Base-by-base conservation (phyloP, 2,888 invertebrate genomes). In the Iselma pallidipennis region DNA sequence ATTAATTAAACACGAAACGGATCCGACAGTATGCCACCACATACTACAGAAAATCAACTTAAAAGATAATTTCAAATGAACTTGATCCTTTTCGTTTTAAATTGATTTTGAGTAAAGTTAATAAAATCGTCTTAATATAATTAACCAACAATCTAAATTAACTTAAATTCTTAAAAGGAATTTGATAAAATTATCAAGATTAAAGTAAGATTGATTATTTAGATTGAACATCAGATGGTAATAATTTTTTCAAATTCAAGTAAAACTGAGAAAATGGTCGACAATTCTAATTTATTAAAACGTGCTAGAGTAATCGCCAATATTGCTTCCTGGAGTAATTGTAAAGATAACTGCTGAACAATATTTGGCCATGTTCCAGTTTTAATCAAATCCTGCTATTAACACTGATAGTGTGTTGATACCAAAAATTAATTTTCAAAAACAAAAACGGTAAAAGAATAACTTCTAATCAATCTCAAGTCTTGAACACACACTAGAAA, bases 51-150 rank as follows among this genome's bases (percentile, higher is more conserved):
- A 60, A 58, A 59, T 57, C 55, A 51, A 60, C 60, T 61, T 48
- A 55, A 55, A 59, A 4, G 59, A 65, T 63, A 65, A 63, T 65
- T 65, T 57, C 57, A 67, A 65, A 63, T 56, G 58, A 60, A 65
- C 57, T 58, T 61, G 63, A 49, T 56, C 54, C 67, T 12, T 45
- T 62, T 59, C 62, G 52, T 66, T 45, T 64, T 16, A 57, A 65
- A 66, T 65, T 65, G 62, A 56, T 60, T 58, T 55, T 55, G 55
- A 61, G 51, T 62, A n/a, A n/a, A n/a, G n/a, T n/a, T n/a, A 21
- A 21, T 19, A 21, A 21, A 19, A 45, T 29, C 12, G 3, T 10
- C 29, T 29, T n/a, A n/a, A n/a, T n/a, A n/a, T n/a, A n/a, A n/a
- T n/a, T n/a, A n/a, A n/a, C n/a, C n/a, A n/a, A n/a, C n/a, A n/a